A percentile compares a stretch with the other conserved stretches of the same genome.
phyloP scores from a whole-genome alignment of 2,888 invertebrate species.

The Parasteatoda lunata region DNA sequence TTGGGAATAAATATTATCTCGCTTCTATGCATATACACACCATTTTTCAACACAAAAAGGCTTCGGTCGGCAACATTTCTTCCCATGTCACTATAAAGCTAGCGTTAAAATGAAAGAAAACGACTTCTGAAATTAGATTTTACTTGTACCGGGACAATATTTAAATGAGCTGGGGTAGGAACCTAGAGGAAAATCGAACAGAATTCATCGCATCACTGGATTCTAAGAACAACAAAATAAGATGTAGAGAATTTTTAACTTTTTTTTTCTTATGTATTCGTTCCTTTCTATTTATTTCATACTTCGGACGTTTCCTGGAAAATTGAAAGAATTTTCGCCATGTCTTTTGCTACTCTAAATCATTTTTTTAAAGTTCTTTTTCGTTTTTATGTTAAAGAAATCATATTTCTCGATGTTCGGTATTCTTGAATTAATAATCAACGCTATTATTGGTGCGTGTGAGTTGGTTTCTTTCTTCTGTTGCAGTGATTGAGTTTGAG shows the following conservation, averaged over 20 bases:
- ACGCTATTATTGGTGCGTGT: not conserved
- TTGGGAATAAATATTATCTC: not conserved
- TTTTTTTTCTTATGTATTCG: not conserved
- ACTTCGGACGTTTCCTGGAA: constrained; percentile 29
- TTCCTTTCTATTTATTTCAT: constrained; percentile 35
- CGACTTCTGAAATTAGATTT: constrained; percentile 37
- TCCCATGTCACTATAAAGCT: not conserved
- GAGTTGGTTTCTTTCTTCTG: not conserved
- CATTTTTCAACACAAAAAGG: not conserved
- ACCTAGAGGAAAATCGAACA: constrained; percentile 7
- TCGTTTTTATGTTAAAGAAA: not conserved
- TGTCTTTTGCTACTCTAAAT: not conserved
- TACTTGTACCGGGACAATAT: constrained; percentile 37
- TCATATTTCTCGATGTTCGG: not conserved
- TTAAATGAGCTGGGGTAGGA: constrained; percentile 42
- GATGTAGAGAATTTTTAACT: constrained; percentile 31
- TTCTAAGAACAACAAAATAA: constrained; percentile 42
- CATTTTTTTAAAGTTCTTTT: not conserved
- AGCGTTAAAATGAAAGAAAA: constrained; percentile 3
- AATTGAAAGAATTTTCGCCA: constrained; percentile 34
- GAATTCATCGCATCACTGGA: constrained; percentile 35
- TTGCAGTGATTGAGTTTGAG: too few relatives aligned
- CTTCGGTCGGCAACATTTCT: not conserved
- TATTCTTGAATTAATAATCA: not conserved
- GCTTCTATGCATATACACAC: not conserved